phyloP scores from a whole-genome alignment of 2,888 invertebrate genomes.

The Latrodectus elegans region DNA sequence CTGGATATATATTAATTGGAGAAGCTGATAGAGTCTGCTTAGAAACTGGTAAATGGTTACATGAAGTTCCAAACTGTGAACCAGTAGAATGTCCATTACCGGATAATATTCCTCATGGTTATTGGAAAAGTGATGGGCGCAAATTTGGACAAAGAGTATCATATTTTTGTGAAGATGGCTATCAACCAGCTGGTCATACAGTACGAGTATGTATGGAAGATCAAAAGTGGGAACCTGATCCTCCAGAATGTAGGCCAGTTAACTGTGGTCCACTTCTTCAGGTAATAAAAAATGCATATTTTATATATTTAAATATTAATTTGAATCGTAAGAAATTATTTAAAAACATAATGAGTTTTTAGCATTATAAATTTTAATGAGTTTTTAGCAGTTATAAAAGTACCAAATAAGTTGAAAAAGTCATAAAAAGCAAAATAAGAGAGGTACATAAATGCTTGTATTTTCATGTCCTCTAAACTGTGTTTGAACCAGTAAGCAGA shows the following conservation, averaged over 20 bases:
- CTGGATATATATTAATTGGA: slow-evolving; percentile 72
- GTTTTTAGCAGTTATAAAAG: too few species aligned
- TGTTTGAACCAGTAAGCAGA: too few species aligned
- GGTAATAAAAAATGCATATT: slow-evolving; percentile 7
- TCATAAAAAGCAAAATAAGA: too few species aligned
- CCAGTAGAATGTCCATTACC: slow-evolving; percentile 68
- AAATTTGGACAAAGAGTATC: slow-evolving; percentile 63
- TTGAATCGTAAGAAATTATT: too few species aligned
- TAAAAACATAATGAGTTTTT: too few species aligned
- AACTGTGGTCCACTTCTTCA: slow-evolving; percentile 74
- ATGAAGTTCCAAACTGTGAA: slow-evolving; percentile 67
- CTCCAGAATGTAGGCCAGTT: slow-evolving; percentile 76
- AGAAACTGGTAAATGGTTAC: slow-evolving; percentile 70
- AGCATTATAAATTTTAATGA: too few species aligned
- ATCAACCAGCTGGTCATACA: slow-evolving; percentile 44
- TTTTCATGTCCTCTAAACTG: too few species aligned
- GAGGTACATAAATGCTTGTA: too few species aligned
- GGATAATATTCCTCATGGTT: slow-evolving; percentile 35
- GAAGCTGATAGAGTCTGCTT: slow-evolving; percentile 69
- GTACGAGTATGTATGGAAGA: slow-evolving; percentile 77
- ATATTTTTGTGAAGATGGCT: slow-evolving; percentile 64
- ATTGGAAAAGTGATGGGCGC: slow-evolving; percentile 48
- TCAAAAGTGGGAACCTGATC: slow-evolving; percentile 78
- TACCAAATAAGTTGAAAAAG: too few species aligned
- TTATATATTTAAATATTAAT: too few species aligned